Evolutionary conservation across 2,797 vertebrate genomes (phyloP).

Genomic region (Cirrhinus molitorella): DNA sequence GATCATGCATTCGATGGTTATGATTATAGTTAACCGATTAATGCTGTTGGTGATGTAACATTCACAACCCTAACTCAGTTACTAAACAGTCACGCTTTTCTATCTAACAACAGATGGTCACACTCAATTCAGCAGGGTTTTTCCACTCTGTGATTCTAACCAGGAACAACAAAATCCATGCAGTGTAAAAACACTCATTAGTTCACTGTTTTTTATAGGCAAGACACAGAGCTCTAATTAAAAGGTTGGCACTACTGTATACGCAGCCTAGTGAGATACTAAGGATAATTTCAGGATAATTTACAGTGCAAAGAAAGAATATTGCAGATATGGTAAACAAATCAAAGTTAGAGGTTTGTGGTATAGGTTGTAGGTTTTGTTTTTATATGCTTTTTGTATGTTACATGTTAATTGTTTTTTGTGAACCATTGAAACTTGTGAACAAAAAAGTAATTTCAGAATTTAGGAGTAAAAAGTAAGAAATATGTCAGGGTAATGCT

Average conservation of each 20-base stretch:
- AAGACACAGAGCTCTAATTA: background rate
- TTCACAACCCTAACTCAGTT: background rate
- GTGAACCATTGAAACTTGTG: too few species aligned
- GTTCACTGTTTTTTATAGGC: background rate
- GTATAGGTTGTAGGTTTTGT: background rate
- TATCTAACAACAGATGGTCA: background rate
- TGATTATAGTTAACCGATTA: constrained; percentile 11
- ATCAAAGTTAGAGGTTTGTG: background rate
- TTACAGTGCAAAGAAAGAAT: background rate
- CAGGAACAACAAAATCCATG: background rate
- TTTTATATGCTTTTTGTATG: background rate
- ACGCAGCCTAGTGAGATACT: background rate
- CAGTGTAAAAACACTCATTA: background rate
- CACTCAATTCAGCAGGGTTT: background rate
- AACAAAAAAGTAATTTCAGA: too few species aligned
- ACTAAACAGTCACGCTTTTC: background rate
- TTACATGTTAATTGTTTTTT: too few species aligned
- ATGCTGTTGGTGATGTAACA: background rate
- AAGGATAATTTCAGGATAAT: background rate
- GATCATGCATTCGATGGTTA: background rate
- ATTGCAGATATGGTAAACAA: background rate
- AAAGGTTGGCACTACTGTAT: background rate
- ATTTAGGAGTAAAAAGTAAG: too few species aligned
- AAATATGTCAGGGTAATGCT: too few species aligned
- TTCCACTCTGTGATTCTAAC: background rate